Percentiles rank a stretch among this genome's conserved stretches.
Evolutionary conservation across 2,113 vertebrate species (phyloP).

Genomic region (Cinclus mexicanus): DNA sequence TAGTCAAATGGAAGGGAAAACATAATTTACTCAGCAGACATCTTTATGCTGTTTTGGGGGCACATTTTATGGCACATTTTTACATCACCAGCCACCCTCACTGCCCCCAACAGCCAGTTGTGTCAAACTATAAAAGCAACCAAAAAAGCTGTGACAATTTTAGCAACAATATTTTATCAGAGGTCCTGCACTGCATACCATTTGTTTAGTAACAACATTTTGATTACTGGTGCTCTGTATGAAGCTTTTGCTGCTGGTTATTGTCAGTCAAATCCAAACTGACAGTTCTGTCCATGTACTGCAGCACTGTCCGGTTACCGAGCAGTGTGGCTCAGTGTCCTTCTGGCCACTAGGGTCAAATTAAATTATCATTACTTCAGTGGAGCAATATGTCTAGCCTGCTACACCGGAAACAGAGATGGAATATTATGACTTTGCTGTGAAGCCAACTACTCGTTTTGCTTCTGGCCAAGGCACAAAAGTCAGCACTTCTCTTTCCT

Average conservation of each 20-base stretch:
- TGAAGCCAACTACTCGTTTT: neutral
- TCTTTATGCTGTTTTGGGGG: neutral
- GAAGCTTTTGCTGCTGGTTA: neutral
- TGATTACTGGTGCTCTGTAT: neutral
- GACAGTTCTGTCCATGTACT: neutral
- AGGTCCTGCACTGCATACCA: neutral
- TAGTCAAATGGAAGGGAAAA: neutral
- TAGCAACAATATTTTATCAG: neutral
- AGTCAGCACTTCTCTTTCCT: neutral
- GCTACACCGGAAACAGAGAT: neutral
- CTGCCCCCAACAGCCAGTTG: neutral
- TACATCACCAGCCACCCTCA: neutral
- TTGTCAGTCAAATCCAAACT: neutral
- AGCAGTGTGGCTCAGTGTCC: neutral
- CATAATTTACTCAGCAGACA: neutral
- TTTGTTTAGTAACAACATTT: neutral
- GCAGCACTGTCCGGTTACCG: neutral
- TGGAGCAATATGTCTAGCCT: neutral
- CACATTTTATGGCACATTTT: neutral
- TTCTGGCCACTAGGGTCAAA: neutral
- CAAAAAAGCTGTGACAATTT: neutral
- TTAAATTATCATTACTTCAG: neutral
- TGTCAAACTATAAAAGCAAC: neutral
- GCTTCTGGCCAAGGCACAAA: neutral
- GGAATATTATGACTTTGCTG: neutral